These are phyloP conservation scores for Mastigias papua DNA, from an alignment of 30 jellyfish, hydroid and myxozoan species.

Conservation along the genomic window DNA sequence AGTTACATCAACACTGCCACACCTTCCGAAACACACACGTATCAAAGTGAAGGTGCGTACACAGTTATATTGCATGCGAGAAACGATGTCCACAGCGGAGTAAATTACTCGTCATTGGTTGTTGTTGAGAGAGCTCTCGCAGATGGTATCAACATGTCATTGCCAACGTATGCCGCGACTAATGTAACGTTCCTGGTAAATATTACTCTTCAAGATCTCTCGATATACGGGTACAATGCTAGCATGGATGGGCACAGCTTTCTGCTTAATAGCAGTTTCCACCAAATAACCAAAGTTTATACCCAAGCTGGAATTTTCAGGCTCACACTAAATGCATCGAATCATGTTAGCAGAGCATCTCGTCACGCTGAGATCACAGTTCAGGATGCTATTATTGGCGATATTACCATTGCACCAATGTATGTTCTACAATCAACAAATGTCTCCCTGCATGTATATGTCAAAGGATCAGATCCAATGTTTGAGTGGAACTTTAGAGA, in stretches of 20 bases:
- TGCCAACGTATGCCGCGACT: slow-evolving; percentile 28
- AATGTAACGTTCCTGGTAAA: background rate
- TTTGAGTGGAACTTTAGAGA: slow-evolving; percentile 34
- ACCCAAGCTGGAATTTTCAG: slow-evolving; percentile 30
- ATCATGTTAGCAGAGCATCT: slow-evolving; percentile 68
- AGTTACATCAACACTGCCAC: background rate
- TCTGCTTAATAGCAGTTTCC: background rate
- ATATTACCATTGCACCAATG: slow-evolving; percentile 7
- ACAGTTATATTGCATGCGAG: slow-evolving; percentile 8
- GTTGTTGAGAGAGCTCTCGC: slow-evolving; percentile 57
- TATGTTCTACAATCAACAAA: slow-evolving; percentile 13
- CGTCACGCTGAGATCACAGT: slow-evolving; percentile 3
- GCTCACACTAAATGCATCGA: slow-evolving; percentile 49
- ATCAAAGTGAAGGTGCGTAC: slow-evolving; percentile 52
- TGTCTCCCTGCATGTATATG: background rate
- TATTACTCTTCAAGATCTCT: background rate
- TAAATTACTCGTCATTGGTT: slow-evolving; percentile 45
- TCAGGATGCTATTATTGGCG: slow-evolving; percentile 59
- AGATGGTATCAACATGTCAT: background rate
- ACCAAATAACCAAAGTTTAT: background rate
- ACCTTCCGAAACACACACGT: slow-evolving; percentile 19
- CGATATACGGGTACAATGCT: slow-evolving; percentile 53
- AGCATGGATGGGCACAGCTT: slow-evolving; percentile 1
- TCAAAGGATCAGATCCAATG: slow-evolving; percentile 32
- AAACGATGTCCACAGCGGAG: slow-evolving; percentile 46